Conservation (phyloP, 2,888 invertebrate species). For the Pocota personata region DNA sequence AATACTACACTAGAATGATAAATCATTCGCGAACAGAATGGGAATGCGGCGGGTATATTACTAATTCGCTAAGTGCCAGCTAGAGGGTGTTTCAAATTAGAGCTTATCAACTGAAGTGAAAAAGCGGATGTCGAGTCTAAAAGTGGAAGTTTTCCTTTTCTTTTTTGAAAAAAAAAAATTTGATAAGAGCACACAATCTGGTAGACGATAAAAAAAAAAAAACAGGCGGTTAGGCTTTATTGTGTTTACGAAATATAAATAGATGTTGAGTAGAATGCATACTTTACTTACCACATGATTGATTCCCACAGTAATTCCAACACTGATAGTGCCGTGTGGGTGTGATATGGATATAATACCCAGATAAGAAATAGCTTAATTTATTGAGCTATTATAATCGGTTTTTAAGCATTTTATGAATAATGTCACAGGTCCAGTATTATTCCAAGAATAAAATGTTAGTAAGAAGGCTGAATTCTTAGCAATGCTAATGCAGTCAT, state of each 20-base stretch:
- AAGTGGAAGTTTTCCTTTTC: background rate
- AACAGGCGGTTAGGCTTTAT: background rate
- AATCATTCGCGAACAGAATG: background rate
- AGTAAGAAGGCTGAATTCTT: too few species aligned
- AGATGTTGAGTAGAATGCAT: background rate
- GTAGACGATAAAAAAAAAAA: background rate
- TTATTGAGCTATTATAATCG: background rate
- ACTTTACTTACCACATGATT: slow-evolving; percentile 1
- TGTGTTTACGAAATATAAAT: background rate
- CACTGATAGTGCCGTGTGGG: background rate
- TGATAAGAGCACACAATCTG: background rate
- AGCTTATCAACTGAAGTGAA: background rate
- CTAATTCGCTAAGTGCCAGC: slow-evolving; percentile 4
- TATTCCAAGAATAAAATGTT: background rate
- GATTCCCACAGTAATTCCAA: background rate
- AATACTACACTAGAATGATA: background rate
- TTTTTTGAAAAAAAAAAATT: too few species aligned
- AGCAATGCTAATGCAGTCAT: too few species aligned
- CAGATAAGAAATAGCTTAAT: background rate
- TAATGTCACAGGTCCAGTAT: background rate
- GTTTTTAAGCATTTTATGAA: background rate
- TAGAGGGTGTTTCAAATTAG: too few species aligned
- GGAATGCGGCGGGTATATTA: background rate
- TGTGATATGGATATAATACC: background rate
- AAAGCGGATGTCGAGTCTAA: background rate